Evolutionary conservation across 37 sponge, comb jelly and placozoan species (phyloP).

Genomic region (Cladorhizidae sp.): DNA sequence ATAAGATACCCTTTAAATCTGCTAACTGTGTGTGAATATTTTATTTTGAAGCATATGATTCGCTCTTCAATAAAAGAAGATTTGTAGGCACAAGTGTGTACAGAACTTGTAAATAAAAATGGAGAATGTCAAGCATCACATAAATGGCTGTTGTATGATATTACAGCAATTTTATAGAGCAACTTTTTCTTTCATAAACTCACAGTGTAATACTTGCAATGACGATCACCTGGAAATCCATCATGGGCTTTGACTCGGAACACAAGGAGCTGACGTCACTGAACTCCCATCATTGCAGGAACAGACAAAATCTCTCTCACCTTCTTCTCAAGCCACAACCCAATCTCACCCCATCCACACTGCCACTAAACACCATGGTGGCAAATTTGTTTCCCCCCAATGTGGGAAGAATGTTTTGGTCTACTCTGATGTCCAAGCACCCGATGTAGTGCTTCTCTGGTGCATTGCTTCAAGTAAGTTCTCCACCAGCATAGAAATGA

Average conservation of each 20-base stretch:
- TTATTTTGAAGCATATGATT: no score
- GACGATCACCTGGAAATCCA: background rate
- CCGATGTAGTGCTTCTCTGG: slow-evolving; percentile 19
- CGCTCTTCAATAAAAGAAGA: no score
- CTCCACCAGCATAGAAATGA: slow-evolving; percentile 53
- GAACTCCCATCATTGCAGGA: slow-evolving; percentile 29
- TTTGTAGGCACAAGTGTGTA: no score
- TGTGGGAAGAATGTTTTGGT: slow-evolving; percentile 34
- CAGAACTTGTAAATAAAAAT: no score
- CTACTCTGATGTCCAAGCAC: slow-evolving; percentile 58
- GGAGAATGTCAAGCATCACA: no score
- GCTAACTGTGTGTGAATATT: no score
- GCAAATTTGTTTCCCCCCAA: slow-evolving; percentile 44
- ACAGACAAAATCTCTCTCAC: slow-evolving; percentile 17
- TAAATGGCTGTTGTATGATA: no score
- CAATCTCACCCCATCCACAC: background rate
- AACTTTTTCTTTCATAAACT: no score
- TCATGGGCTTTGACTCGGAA: background rate
- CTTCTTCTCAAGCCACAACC: slow-evolving; percentile 33
- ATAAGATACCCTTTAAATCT: no score
- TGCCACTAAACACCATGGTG: slow-evolving; percentile 29
- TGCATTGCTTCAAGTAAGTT: background rate
- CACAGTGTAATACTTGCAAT: no score
- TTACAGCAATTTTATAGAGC: no score
- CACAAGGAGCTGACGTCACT: background rate